phyloP scores from a whole-genome alignment of 2,888 invertebrate genomes.

The Nemotelus nigrinus region DNA sequence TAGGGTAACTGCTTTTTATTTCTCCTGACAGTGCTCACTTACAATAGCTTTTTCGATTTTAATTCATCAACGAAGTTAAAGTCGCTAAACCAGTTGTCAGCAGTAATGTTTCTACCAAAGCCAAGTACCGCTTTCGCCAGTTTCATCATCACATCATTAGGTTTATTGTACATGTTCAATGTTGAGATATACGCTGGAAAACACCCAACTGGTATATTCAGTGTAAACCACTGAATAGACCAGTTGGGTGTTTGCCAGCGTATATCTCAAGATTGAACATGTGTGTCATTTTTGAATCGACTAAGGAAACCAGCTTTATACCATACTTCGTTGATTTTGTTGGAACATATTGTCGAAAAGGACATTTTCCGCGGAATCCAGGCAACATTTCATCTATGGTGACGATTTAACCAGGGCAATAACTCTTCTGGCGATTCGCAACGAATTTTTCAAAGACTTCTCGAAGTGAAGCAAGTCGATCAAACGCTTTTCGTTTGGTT shows the following conservation, averaged over 20 bases:
- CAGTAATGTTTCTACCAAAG: neutral
- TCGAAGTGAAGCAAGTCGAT: neutral
- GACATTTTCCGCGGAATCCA: neutral
- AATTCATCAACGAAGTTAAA: neutral
- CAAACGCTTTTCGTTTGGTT: neutral
- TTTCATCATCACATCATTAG: neutral
- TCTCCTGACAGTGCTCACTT: neutral
- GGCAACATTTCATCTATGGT: neutral
- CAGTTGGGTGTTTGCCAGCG: neutral
- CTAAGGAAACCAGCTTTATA: neutral
- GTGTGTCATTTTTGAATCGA: neutral
- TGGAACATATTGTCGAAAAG: neutral
- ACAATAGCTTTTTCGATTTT: neutral
- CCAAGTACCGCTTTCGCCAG: neutral
- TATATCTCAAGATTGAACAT: neutral
- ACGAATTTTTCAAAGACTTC: neutral
- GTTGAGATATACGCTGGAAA: neutral
- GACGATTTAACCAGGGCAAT: neutral
- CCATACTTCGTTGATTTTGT: neutral
- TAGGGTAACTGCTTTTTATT: neutral
- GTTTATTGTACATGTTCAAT: neutral
- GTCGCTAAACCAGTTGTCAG: neutral
- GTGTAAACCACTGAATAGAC: no score
- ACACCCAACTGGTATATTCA: no score
- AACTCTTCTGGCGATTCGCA: neutral